Conservation (phyloP, 2,888 invertebrate species). For the Plagodis pulveraria region DNA sequence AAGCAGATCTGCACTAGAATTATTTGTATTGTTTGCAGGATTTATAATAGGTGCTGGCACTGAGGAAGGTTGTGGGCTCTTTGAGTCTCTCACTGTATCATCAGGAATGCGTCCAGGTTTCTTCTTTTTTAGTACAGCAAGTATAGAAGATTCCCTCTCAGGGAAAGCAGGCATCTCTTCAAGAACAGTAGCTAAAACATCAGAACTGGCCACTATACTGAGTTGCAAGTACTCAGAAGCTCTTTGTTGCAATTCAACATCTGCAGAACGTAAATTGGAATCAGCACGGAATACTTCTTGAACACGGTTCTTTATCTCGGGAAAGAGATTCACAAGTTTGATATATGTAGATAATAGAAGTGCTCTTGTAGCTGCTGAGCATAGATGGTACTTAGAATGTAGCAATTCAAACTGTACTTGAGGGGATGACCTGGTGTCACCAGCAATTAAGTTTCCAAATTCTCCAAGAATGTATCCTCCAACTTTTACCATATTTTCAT, state of each 20-base stretch:
- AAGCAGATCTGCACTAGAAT: conserved; percentile 91
- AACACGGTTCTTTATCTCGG: conserved; percentile 98
- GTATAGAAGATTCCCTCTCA: conserved; percentile 98
- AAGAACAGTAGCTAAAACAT: conserved; percentile 98
- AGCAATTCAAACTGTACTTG: conserved; percentile 98
- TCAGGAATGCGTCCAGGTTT: conserved; percentile 98
- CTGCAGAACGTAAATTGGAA: conserved; percentile 98
- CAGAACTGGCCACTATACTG: conserved; percentile 97
- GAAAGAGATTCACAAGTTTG: conserved; percentile 99
- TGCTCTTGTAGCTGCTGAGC: conserved; percentile 98
- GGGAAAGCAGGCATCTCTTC: conserved; percentile 99
- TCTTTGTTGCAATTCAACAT: conserved; percentile 99
- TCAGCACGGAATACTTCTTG: conserved; percentile 97
- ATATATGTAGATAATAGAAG: conserved; percentile 98
- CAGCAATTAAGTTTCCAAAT: conserved; percentile 99
- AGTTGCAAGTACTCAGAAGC: conserved; percentile 99
- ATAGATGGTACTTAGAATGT: conserved; percentile 99
- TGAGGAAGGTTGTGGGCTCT: conserved; percentile 87
- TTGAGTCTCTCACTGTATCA: conserved; percentile 90
- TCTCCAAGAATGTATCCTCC: conserved; percentile 99
- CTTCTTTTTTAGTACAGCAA: conserved; percentile 99
- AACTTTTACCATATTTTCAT: conserved; percentile 99
- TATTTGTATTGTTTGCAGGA: conserved; percentile 78
- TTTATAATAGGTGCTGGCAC: conserved; percentile 79
- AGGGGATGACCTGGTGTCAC: conserved; percentile 98